Evolutionary conservation across 2,113 vertebrate species (phyloP).

Genomic region (Oceanites oceanicus): DNA sequence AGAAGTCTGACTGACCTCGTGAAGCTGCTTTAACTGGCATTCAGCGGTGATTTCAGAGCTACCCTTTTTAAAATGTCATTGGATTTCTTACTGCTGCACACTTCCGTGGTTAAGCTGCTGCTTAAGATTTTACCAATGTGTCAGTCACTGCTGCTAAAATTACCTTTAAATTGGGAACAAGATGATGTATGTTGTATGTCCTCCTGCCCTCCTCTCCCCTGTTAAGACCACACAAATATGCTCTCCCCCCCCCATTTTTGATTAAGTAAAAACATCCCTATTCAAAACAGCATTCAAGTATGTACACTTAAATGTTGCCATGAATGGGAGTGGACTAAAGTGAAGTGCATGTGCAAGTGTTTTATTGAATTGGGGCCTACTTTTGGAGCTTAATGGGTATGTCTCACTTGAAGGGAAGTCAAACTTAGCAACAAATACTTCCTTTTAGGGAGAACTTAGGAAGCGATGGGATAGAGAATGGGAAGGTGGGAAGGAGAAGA

Average conservation of each 20-base stretch:
- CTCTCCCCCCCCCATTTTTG: background rate
- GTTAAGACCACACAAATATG: background rate
- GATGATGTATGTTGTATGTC: background rate
- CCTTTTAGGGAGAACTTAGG: background rate
- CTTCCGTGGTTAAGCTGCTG: conserved; percentile 42
- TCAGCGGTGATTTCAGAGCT: conserved; percentile 1
- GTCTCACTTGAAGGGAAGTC: background rate
- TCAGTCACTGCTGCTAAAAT: conserved; percentile 9
- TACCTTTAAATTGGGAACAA: conserved; percentile 7
- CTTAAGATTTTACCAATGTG: background rate
- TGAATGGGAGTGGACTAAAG: background rate
- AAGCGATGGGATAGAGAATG: background rate
- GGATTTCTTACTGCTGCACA: conserved; percentile 18
- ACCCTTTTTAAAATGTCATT: background rate
- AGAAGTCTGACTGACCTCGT: background rate
- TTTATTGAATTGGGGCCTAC: background rate
- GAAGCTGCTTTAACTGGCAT: conserved; percentile 32
- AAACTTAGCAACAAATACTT: background rate
- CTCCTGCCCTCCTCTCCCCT: background rate
- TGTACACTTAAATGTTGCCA: background rate
- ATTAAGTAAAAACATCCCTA: background rate
- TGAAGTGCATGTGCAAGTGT: background rate
- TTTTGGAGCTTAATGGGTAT: background rate
- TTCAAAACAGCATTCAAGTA: conserved; percentile 2
- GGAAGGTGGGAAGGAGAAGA: background rate